A percentile compares a stretch with the other conserved stretches of the same genome.
These are phyloP conservation scores for Pelagia noctiluca DNA, from an alignment of 30 jellyfish, hydroid and myxozoan genomes.

Conservation along the genomic window DNA sequence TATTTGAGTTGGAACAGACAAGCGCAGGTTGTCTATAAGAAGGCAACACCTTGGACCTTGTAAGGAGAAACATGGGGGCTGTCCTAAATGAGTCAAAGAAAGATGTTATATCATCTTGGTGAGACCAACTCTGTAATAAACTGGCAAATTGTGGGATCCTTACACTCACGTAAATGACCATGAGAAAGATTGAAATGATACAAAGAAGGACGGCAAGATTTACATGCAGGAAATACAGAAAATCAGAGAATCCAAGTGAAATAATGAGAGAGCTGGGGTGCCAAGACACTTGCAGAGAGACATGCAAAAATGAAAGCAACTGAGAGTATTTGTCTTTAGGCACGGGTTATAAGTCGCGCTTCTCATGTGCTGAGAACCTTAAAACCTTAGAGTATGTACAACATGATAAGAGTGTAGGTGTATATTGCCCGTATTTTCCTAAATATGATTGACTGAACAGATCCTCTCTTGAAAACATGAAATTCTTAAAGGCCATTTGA, in stretches of 20 bases:
- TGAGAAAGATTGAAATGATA: slow-evolving; percentile 13
- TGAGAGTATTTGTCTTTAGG: too few relatives aligned
- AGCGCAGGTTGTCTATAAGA: slow-evolving; percentile 42
- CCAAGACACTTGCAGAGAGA: too few relatives aligned
- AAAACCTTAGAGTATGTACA: background rate
- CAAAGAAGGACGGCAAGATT: slow-evolving; percentile 50
- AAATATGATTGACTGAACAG: background rate
- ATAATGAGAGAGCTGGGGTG: slow-evolving; percentile 30
- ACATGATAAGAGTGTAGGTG: background rate
- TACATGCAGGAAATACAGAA: too few relatives aligned
- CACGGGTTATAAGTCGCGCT: too few relatives aligned
- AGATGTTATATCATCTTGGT: slow-evolving; percentile 44
- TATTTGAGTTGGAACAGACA: slow-evolving; percentile 44
- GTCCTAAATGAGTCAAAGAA: slow-evolving; percentile 17
- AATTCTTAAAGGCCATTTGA: background rate
- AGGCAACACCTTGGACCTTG: slow-evolving; percentile 43
- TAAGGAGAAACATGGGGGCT: slow-evolving; percentile 53
- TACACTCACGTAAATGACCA: slow-evolving; percentile 33
- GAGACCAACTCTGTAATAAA: slow-evolving; percentile 61
- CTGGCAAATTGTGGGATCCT: slow-evolving; percentile 63
- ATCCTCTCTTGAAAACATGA: background rate
- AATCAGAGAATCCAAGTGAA: slow-evolving; percentile 2
- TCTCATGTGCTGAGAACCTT: too few relatives aligned
- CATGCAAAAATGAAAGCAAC: too few relatives aligned
- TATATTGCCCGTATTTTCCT: background rate